phyloP scores from a whole-genome alignment of 2,888 invertebrate species.

The Artemia sp. region DNA sequence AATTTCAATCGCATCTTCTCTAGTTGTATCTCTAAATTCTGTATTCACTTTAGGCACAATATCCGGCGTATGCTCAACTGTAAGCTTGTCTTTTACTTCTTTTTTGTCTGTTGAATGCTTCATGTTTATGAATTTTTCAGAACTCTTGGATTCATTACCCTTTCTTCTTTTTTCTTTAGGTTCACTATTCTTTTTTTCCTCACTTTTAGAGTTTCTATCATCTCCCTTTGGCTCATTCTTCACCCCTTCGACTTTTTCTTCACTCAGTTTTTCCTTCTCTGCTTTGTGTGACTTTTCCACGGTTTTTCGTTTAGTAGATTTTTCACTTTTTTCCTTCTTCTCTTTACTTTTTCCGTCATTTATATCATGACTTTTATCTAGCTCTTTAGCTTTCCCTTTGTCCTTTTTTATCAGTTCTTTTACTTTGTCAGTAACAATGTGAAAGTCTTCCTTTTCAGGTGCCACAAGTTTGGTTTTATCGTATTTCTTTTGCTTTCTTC shows the following conservation, averaged over 20 bases:
- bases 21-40: neutral
- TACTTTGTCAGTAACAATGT: neutral
- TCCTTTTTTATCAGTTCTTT: constrained; percentile 29
- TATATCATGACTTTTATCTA: neutral
- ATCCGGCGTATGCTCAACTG: neutral
- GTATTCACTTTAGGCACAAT: neutral
- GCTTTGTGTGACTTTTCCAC: constrained; percentile 28
- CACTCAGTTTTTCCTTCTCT: constrained; percentile 16
- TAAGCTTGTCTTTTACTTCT: neutral
- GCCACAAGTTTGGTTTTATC: constrained; percentile 34
- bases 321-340: constrained; percentile 30
- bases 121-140: neutral
- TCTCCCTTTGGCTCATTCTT: constrained; percentile 35
- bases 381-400: constrained; percentile 37
- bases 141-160: neutral
- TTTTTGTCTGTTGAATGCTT: neutral
- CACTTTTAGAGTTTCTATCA: neutral
- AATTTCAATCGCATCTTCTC: neutral
- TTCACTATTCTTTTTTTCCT: neutral
- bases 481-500: neutral
- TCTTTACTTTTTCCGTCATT: constrained; percentile 46
- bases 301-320: constrained; percentile 29
- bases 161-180: neutral
- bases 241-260: constrained; percentile 32
- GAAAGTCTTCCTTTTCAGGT: constrained; percentile 34